A percentile compares a stretch with the other conserved stretches of the same genome.
These are phyloP conservation scores for Pachliopta kotzebuea DNA, from an alignment of 2,888 invertebrate genomes.

Conservation along the genomic window DNA sequence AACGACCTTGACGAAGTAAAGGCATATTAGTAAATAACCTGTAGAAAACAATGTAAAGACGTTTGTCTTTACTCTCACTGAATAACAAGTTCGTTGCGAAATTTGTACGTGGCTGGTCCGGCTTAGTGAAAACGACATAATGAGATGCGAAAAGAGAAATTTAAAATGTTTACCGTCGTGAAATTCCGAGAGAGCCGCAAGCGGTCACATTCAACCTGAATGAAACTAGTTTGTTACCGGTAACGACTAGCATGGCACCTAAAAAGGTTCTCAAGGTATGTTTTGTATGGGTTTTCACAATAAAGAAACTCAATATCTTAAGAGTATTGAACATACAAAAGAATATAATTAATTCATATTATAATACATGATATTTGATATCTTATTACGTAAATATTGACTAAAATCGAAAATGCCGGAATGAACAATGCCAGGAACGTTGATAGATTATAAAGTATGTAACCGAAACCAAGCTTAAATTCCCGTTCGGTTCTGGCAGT, in stretches of 20 bases:
- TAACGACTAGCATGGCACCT: slow-evolving; percentile 35
- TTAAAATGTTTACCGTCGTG: slow-evolving; percentile 72
- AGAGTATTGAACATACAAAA: background rate
- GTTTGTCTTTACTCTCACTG: slow-evolving; percentile 70
- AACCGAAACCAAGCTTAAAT: slow-evolving; percentile 5
- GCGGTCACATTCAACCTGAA: slow-evolving; percentile 69
- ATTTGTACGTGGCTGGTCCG: slow-evolving; percentile 64
- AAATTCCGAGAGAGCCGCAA: slow-evolving; percentile 73
- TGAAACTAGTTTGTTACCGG: slow-evolving; percentile 69
- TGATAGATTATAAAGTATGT: background rate
- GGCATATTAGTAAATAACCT: slow-evolving; percentile 41
- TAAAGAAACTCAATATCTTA: slow-evolving; percentile 31
- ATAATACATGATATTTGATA: background rate
- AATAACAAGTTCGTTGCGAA: slow-evolving; percentile 63
- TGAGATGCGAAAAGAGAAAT: slow-evolving; percentile 80
- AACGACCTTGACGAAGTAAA: slow-evolving; percentile 60
- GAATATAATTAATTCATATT: background rate
- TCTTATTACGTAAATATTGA: slow-evolving; percentile 2
- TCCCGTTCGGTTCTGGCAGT: slow-evolving; percentile 24
- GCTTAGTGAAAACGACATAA: slow-evolving; percentile 75
- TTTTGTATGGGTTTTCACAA: slow-evolving; percentile 47
- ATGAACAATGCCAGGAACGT: background rate
- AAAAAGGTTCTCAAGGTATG: slow-evolving; percentile 41
- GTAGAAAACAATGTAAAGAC: slow-evolving; percentile 68
- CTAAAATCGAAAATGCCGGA: background rate